Evolutionary conservation across 2,113 vertebrate species (phyloP), one percentile per base, ranked within the genome.

Genomic region (Laticauda colubrina): DNA sequence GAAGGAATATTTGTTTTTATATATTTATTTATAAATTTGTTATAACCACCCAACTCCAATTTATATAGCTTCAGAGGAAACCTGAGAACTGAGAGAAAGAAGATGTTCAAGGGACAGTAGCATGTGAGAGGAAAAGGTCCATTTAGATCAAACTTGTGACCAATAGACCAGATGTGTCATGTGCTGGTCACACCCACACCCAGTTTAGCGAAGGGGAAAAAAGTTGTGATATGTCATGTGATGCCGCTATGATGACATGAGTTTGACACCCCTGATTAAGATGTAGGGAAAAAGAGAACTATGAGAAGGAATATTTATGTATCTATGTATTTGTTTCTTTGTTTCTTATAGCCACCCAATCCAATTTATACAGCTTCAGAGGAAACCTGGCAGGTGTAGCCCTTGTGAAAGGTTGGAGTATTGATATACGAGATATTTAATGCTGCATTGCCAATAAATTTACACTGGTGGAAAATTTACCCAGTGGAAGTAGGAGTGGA

Each of bases 241-340:
- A 24, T 1, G 23, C 24, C 0, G 24, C 59, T 9, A 2, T 61
- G 9, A 9, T 1, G 9, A 26, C 24, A 9, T 9, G 10, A 61
- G 59, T 61, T 61, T 61, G 24, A 61, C 23, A 26, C 23, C 57
- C 23, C 7, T 59, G 57, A 59, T 59, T 26, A 26, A 59, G 8
- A 59, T 26, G 24, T 26, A 59, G 24, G 8, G 8, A 10, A 26
- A 26, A 26, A 26, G 24, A 59, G 24, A 59, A 59, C 23, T 59
- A 24, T 26, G 57, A 59, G 57, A 59, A 59, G 9, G 23, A 59
- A 24, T 59, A 23, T 59, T 8, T 57, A 7, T 57, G 20, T 56
- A 56, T 55, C 1, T 55, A 18, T 55, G 4, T 55, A 18, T 55
- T 5, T 56, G 3, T 59, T 23, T 9, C 7, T 59, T 59, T 59